These are phyloP conservation scores for Hepsetus odoe DNA, from an alignment of 2,113 vertebrate species.

Conservation along the genomic window DNA sequence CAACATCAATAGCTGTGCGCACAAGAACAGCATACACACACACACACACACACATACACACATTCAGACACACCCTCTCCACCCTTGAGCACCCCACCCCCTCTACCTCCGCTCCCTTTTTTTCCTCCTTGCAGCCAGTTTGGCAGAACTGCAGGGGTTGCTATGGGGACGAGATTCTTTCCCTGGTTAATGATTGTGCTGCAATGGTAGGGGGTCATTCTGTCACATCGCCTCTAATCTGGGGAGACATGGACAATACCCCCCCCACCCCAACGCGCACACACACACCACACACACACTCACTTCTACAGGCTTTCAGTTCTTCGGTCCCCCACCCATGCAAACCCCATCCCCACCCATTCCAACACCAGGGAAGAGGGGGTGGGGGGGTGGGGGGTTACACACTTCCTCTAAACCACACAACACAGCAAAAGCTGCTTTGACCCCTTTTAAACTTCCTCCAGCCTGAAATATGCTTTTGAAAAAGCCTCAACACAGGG, in stretches of 20 bases:
- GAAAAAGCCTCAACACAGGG: neutral
- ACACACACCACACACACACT: slow-evolving; percentile 23
- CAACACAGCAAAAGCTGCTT: slow-evolving; percentile 17
- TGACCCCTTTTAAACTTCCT: slow-evolving; percentile 7
- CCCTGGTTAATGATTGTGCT: slow-evolving; percentile 73
- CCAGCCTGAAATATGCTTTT: slow-evolving; percentile 7
- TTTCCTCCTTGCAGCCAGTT: slow-evolving; percentile 69
- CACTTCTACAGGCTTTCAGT: neutral
- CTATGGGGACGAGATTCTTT: slow-evolving; percentile 73
- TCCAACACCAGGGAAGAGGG: neutral
- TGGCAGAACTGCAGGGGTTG: slow-evolving; percentile 74
- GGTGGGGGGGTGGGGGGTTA: too few species aligned
- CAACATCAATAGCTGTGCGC: slow-evolving; percentile 42
- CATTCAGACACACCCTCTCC: slow-evolving; percentile 62
- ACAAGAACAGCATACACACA: slow-evolving; percentile 45
- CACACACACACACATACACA: slow-evolving; percentile 48
- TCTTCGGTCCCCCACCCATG: neutral
- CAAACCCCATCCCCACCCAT: slow-evolving; percentile 14
- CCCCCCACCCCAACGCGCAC: slow-evolving; percentile 43
- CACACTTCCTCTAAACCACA: slow-evolving; percentile 28
- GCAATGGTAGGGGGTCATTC: slow-evolving; percentile 73
- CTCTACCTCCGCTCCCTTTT: slow-evolving; percentile 34
- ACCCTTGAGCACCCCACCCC: slow-evolving; percentile 55
- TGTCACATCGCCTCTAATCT: slow-evolving; percentile 69
- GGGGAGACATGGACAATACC: slow-evolving; percentile 72